These are phyloP conservation scores for Pangasianodon gigas DNA, from an alignment of 2,113 vertebrate genomes.

Conservation along the genomic window DNA sequence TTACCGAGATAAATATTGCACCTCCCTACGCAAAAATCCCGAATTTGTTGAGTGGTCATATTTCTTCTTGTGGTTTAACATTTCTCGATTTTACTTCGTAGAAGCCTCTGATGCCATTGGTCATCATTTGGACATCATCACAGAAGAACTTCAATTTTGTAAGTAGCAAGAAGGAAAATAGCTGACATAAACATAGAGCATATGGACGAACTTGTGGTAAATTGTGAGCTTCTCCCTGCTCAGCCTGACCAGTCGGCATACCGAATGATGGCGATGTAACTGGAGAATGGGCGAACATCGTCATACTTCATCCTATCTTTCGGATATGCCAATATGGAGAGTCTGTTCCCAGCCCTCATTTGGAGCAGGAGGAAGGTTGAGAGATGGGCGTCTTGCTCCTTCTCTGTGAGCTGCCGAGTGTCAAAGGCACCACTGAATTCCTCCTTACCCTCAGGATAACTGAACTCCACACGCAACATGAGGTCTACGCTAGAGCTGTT, in stretches of 20 bases:
- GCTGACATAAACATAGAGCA: slow-evolving; percentile 2
- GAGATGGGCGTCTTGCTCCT: slow-evolving; percentile 20
- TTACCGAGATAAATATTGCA: slow-evolving; percentile 38
- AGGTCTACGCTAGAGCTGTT: background rate
- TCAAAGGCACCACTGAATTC: slow-evolving; percentile 27
- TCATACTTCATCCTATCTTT: background rate
- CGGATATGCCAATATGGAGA: slow-evolving; percentile 9
- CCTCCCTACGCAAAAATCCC: slow-evolving; percentile 28
- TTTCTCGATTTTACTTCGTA: background rate
- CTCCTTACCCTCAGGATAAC: rapidly evolving
- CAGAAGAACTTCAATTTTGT: background rate
- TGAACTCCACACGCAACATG: background rate
- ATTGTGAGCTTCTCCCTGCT: no score
- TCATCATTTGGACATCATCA: background rate
- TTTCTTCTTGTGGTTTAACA: slow-evolving; percentile 30
- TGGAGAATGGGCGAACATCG: background rate
- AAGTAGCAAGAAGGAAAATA: background rate
- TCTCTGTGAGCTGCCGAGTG: slow-evolving; percentile 6
- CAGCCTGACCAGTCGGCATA: slow-evolving; percentile 7
- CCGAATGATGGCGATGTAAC: slow-evolving; percentile 39
- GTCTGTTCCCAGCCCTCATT: background rate
- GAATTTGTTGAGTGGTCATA: slow-evolving; percentile 26
- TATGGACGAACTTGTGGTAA: background rate
- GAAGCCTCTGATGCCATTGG: background rate
- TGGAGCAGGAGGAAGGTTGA: slow-evolving; percentile 35